Base-by-base conservation (phyloP, 2,888 invertebrate genomes). In the Oeneis ivallda region DNA sequence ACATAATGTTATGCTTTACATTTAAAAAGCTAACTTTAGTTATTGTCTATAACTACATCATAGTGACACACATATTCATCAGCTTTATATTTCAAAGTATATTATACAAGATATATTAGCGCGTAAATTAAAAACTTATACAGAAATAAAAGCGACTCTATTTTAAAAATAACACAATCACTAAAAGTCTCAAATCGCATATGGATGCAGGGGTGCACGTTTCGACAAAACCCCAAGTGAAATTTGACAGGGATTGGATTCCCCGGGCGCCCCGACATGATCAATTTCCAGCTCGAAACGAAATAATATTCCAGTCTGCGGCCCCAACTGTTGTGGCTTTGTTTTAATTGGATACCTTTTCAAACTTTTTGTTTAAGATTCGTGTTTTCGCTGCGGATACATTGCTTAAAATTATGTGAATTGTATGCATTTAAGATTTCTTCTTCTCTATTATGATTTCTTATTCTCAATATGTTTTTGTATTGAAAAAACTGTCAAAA, bases 261-360 rank as follows among this genome's bases (percentile, higher is more conserved):
- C 85, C 86, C 85, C 71, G 60, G 64, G 61, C 62, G 81, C 81
- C 79, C 75, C 74, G 71, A 76, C 79, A 79, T 82, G 84, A 88
- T 86, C 83, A 86, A 85, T 87, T 85, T 84, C 82, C 77, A 83
- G 78, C 78, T 76, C 83, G 79, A 82, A 83, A 83, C 80, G 80
- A 79, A 84, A 85, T 86, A 84, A 86, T 85, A 85, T 84, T 82
- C 78, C 81, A 79, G 83, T 82, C 80, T 78, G 77, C 76, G 75
- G 80, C 80, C 79, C 82, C 76, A 72, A 71, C 75, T 78, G 70
- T 73, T 70, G 68, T 63, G 67, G 66, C 65, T 53, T 41, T 45
- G 69, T 64, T 64, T 68, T 75, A 72, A 74, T 74, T 75, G 70
- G 70, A 71, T 71, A 69, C 63, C 67, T 71, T 71, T 71, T 37